These are phyloP conservation scores for Cephus cinctus DNA, from an alignment of 1,140 invertebrate genomes.

Conservation along the genomic window DNA sequence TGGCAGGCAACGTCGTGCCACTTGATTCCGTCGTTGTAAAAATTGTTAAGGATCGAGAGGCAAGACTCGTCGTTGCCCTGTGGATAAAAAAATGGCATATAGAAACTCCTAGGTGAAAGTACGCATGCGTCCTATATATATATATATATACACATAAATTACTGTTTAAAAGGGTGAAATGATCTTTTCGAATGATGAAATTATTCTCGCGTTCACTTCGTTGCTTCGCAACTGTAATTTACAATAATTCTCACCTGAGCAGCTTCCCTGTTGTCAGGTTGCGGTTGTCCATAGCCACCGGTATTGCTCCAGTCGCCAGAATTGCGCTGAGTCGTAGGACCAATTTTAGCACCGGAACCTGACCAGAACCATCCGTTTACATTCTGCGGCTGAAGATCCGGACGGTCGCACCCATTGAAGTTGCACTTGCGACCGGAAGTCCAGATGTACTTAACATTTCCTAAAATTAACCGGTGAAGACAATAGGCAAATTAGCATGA, in stretches of 20 bases:
- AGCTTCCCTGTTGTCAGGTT: constrained; percentile 88
- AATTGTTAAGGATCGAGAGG: constrained; percentile 86
- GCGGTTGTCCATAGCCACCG: constrained; percentile 79
- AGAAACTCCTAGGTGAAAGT: not conserved
- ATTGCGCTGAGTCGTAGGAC: constrained; percentile 81
- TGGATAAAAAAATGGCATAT: constrained; percentile 13
- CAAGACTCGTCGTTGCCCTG: constrained; percentile 89
- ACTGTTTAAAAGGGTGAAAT: constrained; percentile 1
- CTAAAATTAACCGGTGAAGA: constrained; percentile 28
- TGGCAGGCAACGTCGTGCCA: constrained; percentile 92
- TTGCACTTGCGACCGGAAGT: constrained; percentile 90
- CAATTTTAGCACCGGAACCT: constrained; percentile 85
- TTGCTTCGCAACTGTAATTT: not conserved
- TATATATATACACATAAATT: constrained; percentile 4
- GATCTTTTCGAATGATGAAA: constrained; percentile 14
- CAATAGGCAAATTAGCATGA: not conserved
- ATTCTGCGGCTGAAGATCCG: constrained; percentile 83
- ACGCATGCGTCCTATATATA: not conserved
- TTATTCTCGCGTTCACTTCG: not conserved
- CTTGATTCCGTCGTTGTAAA: constrained; percentile 89
- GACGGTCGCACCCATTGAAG: constrained; percentile 85
- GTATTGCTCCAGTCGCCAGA: constrained; percentile 86
- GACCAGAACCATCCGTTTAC: constrained; percentile 94
- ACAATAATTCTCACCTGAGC: constrained; percentile 65
- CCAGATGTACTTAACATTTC: constrained; percentile 77